Conservation (phyloP, 2,797 vertebrate genomes). For the Tokudaia tokunoshimensis region DNA sequence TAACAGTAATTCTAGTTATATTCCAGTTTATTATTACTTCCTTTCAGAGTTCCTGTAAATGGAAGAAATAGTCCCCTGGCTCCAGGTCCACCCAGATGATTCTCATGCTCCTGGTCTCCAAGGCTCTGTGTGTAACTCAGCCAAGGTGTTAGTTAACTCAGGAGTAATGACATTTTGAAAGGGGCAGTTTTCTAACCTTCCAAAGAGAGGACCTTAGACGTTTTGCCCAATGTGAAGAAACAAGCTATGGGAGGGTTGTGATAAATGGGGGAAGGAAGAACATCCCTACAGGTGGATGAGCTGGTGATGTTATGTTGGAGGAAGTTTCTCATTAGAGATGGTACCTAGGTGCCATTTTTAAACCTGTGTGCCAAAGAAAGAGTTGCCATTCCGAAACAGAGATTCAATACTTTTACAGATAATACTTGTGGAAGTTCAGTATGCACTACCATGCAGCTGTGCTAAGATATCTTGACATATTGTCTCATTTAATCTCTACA, state of each 20-base stretch:
- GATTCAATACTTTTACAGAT: neutral
- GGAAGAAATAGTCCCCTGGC: neutral
- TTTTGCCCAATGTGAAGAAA: neutral
- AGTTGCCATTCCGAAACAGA: neutral
- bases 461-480: neutral
- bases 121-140: neutral
- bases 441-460: neutral
- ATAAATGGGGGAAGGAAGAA: neutral
- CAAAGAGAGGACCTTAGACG: neutral
- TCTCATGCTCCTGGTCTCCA: neutral
- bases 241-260: neutral
- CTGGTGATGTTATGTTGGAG: accelerated
- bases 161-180: neutral
- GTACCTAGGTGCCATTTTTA: neutral
- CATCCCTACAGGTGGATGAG: neutral
- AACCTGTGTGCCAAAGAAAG: neutral
- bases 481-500: neutral
- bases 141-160: neutral
- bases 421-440: neutral
- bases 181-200: neutral
- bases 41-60: neutral
- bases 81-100: neutral
- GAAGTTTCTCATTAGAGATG: neutral
- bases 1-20: neutral
- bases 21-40: neutral